Percentiles rank a stretch among this genome's conserved stretches.
These are phyloP conservation scores for Drosophila austrosaltans DNA, from an alignment of 2,888 invertebrate species.

Conservation along the genomic window DNA sequence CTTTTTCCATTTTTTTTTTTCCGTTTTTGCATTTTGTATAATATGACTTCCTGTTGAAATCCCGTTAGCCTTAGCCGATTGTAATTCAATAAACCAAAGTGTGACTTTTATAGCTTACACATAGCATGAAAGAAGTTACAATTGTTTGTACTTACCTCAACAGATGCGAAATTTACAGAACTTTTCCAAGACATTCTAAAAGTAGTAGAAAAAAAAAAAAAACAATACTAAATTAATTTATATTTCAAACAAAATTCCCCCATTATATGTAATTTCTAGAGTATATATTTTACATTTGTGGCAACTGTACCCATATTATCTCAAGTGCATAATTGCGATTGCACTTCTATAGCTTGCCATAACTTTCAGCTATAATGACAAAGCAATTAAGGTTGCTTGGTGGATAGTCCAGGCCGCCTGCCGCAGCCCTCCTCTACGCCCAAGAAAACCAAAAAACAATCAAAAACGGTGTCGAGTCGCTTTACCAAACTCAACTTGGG, in stretches of 20 bases:
- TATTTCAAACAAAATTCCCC: neutral
- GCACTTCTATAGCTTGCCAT: conserved; percentile 59
- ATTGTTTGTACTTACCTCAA: too few species aligned
- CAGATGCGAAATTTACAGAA: too few species aligned
- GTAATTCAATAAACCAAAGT: too few species aligned
- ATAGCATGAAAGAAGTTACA: too few species aligned
- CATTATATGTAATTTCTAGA: too few species aligned
- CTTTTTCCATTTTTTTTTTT: too few species aligned
- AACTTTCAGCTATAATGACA: conserved; percentile 78
- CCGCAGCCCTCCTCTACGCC: conserved; percentile 4
- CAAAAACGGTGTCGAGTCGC: conserved; percentile 80
- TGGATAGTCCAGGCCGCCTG: conserved; percentile 44
- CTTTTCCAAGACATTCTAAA: too few species aligned
- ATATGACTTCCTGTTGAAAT: too few species aligned
- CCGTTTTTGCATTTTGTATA: too few species aligned
- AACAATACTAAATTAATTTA: too few species aligned
- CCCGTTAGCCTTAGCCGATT: too few species aligned
- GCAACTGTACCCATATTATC: conserved; percentile 54
- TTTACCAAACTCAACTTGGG: conserved; percentile 43
- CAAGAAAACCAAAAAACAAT: conserved; percentile 67
- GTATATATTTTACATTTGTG: neutral
- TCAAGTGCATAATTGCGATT: conserved; percentile 55
- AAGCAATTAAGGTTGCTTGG: conserved; percentile 74
- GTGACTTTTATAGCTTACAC: too few species aligned
- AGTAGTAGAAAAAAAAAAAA: neutral